phyloP scores from a whole-genome alignment of 92 coral and sea anemone species.

The Porites lobata region DNA sequence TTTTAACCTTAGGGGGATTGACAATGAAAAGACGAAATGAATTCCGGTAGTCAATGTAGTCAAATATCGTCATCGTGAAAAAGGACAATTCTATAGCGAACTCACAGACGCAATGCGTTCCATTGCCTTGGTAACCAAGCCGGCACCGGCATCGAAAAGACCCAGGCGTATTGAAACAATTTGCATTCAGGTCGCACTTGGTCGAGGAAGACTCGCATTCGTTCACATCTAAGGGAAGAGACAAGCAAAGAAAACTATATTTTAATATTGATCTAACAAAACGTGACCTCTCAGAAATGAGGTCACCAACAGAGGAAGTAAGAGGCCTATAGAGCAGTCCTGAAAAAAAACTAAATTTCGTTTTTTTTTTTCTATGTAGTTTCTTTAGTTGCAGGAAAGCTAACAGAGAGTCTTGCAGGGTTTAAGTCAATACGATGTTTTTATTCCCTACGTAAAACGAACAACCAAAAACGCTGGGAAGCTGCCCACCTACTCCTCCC shows the following conservation, averaged over 20 bases:
- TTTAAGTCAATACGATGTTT: too few relatives aligned
- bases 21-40: neutral
- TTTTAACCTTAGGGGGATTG: too few relatives aligned
- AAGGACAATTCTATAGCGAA: neutral
- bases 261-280: too few relatives aligned
- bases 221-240: slow-evolving; percentile 51
- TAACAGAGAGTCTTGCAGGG: too few relatives aligned
- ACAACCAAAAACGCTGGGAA: too few relatives aligned
- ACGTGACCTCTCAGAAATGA: neutral
- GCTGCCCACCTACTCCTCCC: too few relatives aligned
- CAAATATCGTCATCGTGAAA: too few relatives aligned
- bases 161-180: slow-evolving; percentile 75
- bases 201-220: slow-evolving; percentile 48
- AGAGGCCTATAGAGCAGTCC: neutral
- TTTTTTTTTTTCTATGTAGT: too few relatives aligned
- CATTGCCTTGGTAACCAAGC: slow-evolving; percentile 68
- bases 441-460: too few relatives aligned
- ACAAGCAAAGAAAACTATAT: too few relatives aligned
- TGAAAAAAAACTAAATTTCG: neutral
- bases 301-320: neutral
- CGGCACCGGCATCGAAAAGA: slow-evolving; percentile 81
- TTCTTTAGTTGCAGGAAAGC: too few relatives aligned
- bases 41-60: neutral
- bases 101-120: slow-evolving; percentile 68
- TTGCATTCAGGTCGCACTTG: slow-evolving; percentile 69